Evolutionary conservation across 2,797 vertebrate genomes (phyloP).

Genomic region (Lutjanus campechanus): DNA sequence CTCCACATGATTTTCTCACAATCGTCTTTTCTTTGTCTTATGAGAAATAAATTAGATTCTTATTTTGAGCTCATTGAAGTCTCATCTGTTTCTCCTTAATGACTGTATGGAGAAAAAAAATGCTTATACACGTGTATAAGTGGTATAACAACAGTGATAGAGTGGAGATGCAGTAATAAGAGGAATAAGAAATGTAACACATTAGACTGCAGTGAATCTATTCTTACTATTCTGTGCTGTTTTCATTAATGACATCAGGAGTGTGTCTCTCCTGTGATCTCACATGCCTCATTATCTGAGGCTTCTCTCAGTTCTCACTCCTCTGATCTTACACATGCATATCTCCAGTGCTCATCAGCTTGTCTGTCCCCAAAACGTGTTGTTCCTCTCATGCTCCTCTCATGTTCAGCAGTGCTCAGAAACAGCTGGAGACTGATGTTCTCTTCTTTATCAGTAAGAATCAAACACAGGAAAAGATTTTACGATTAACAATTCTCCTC

Average conservation of each 20-base stretch:
- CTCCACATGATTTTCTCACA: no score
- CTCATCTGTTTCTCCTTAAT: no score
- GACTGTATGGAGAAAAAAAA: no score
- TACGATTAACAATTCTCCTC: neutral
- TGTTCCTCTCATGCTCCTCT: neutral
- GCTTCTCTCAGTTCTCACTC: neutral
- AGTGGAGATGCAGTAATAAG: no score
- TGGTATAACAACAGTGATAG: no score
- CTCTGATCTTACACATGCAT: neutral
- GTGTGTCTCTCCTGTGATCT: neutral
- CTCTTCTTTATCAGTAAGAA: neutral
- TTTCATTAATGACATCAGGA: neutral
- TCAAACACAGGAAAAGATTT: neutral
- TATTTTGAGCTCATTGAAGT: no score
- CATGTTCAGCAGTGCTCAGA: neutral
- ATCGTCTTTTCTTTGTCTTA: no score
- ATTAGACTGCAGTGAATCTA: neutral
- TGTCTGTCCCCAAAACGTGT: neutral
- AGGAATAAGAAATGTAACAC: no score
- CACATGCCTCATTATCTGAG: neutral
- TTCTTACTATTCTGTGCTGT: neutral
- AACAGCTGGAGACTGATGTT: neutral
- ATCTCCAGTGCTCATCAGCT: neutral
- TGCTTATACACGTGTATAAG: no score
- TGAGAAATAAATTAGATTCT: no score